These are phyloP conservation scores for Molorchus minor DNA, from an alignment of 2,888 invertebrate species.

Conservation along the genomic window DNA sequence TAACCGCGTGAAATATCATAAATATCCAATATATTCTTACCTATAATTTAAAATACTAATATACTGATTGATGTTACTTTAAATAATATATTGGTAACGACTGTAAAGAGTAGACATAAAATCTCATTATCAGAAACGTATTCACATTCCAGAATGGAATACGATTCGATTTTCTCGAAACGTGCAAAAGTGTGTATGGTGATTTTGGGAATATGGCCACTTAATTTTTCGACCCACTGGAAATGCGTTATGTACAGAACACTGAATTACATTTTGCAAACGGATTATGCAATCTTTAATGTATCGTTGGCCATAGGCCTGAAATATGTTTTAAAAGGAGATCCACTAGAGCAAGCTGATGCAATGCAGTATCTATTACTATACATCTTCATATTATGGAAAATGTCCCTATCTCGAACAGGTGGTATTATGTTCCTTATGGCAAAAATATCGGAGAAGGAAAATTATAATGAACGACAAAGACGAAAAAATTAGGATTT, in stretches of 20 bases:
- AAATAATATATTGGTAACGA: too few relatives aligned
- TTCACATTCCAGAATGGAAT: too few relatives aligned
- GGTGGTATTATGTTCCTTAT: background rate
- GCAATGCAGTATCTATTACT: background rate
- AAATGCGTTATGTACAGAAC: background rate
- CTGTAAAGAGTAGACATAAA: too few relatives aligned
- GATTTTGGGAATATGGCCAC: constrained; percentile 14
- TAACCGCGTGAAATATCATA: too few relatives aligned
- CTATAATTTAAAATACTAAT: too few relatives aligned
- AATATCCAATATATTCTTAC: too few relatives aligned
- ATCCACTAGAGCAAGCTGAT: background rate
- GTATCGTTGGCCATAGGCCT: background rate
- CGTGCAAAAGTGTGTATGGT: constrained; percentile 6
- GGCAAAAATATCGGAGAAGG: background rate
- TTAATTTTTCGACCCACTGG: background rate
- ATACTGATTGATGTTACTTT: too few relatives aligned
- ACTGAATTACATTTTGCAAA: background rate
- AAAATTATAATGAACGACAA: background rate
- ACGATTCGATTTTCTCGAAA: constrained; percentile 8
- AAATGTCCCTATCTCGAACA: constrained; percentile 6
- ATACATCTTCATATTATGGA: constrained; percentile 12
- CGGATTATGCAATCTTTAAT: background rate
- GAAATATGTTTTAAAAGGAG: background rate
- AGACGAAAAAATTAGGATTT: background rate
- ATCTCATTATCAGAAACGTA: too few relatives aligned